Evolutionary conservation across 2,888 invertebrate species (phyloP).

Genomic region (Ophioninae sp.): DNA sequence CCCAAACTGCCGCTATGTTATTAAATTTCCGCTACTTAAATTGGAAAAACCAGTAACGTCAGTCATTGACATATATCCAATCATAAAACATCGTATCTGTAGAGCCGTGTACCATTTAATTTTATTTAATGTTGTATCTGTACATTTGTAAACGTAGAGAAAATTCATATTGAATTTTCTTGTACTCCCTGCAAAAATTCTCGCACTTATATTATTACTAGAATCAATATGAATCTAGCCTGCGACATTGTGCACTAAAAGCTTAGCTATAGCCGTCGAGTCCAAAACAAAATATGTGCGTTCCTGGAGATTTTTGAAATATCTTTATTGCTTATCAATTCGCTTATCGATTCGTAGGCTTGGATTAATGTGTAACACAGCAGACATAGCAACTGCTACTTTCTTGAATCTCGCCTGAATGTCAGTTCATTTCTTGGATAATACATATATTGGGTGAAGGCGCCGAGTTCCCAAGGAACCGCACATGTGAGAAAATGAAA

Average conservation of each 20-base stretch:
- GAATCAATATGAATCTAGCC: not conserved
- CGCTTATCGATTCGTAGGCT: not conserved
- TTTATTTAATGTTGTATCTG: not conserved
- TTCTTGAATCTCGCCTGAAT: not conserved
- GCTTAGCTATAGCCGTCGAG: not conserved
- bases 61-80: not conserved
- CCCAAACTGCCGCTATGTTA: too few relatives aligned
- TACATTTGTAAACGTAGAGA: not conserved
- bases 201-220: not conserved
- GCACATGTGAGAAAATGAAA: not conserved
- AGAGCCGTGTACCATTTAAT: not conserved
- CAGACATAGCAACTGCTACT: not conserved
- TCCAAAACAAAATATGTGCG: not conserved
- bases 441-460: not conserved
- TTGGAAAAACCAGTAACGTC: not conserved
- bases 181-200: not conserved
- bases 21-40: not conserved
- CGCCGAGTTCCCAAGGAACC: not conserved
- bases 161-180: not conserved
- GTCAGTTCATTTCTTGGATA: not conserved
- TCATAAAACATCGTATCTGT: not conserved
- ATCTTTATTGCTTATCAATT: slow-evolving; percentile 2
- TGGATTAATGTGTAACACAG: not conserved
- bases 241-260: not conserved
- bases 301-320: not conserved